A percentile compares a stretch with the other conserved stretches of the same genome.
These are phyloP conservation scores for Zapornia atra DNA, from an alignment of 2,113 vertebrate species.

Conservation along the genomic window DNA sequence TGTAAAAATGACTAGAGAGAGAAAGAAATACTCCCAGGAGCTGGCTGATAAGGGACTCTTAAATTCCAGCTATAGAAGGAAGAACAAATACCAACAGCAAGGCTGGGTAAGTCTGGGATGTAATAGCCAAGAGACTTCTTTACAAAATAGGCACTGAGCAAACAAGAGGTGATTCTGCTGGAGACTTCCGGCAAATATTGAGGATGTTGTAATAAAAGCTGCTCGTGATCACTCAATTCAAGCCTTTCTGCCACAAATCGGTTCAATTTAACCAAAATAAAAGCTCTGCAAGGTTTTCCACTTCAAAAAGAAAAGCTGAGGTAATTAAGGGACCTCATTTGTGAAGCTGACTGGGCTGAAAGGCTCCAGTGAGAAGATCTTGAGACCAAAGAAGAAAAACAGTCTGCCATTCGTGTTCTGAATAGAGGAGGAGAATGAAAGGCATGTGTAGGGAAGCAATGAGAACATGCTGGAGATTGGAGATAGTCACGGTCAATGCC, in stretches of 20 bases:
- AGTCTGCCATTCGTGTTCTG: neutral
- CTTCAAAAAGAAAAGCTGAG: neutral
- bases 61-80: neutral
- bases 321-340: neutral
- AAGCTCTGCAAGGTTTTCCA: neutral
- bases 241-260: neutral
- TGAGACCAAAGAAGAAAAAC: neutral
- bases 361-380: neutral
- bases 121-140: neutral
- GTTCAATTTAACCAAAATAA: slow-evolving; percentile 7
- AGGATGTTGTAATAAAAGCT: slow-evolving; percentile 11
- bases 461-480: neutral
- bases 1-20: slow-evolving; percentile 7
- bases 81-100: slow-evolving; percentile 29
- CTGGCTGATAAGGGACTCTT: neutral
- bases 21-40: neutral
- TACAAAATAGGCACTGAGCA: neutral
- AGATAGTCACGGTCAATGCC: neutral
- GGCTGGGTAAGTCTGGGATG: neutral
- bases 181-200: neutral
- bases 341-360: neutral
- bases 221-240: slow-evolving; percentile 13
- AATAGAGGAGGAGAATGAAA: neutral
- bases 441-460: neutral
- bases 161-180: slow-evolving; percentile 5